These are phyloP conservation scores for Motacilla alba DNA, from an alignment of 2,113 vertebrate species.

Conservation along the genomic window DNA sequence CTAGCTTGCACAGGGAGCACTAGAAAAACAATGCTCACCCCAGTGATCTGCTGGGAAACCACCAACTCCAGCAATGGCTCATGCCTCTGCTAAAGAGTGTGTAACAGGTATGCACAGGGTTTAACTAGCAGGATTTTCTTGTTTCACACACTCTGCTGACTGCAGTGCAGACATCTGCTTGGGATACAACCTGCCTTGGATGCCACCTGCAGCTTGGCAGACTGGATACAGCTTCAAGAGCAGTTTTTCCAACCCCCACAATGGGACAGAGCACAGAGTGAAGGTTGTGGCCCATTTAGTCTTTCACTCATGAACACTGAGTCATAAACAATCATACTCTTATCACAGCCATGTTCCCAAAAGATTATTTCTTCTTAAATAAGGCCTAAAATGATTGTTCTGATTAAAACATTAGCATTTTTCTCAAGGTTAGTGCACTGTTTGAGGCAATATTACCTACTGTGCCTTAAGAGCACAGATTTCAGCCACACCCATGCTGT, in stretches of 20 bases:
- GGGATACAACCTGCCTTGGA: not conserved
- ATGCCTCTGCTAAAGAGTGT: not conserved
- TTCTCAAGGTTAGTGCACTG: not conserved
- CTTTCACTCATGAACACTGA: not conserved
- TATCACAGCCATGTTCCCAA: not conserved
- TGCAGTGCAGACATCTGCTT: not conserved
- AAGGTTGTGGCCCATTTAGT: not conserved
- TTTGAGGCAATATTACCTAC: not conserved
- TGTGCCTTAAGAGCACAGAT: not conserved
- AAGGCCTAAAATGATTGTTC: not conserved
- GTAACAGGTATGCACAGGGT: not conserved
- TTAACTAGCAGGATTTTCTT: not conserved
- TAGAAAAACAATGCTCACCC: not conserved
- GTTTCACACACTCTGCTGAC: not conserved
- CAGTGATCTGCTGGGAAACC: not conserved
- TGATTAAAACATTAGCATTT: not conserved
- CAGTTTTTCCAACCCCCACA: not conserved
- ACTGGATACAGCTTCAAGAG: not conserved
- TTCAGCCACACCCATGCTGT: not conserved
- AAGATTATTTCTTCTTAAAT: slow-evolving; percentile 7
- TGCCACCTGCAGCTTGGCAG: not conserved
- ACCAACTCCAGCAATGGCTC: not conserved
- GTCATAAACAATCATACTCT: not conserved
- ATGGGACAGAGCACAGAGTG: not conserved
- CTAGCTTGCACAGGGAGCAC: not conserved